Evolutionary conservation across 2,888 invertebrate species (phyloP).

Genomic region (Lobophora halterata): DNA sequence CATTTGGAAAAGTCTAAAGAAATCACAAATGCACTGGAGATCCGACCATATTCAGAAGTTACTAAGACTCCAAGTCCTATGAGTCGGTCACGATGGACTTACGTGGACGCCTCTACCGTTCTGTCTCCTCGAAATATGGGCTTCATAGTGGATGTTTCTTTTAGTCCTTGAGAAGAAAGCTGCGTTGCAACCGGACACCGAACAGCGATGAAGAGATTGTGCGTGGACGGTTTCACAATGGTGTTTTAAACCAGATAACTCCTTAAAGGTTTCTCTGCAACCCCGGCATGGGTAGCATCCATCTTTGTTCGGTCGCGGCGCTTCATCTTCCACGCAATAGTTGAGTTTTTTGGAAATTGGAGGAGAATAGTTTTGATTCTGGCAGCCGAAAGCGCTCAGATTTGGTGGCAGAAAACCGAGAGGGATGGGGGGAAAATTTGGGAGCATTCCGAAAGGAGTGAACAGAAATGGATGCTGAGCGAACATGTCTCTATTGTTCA

Average conservation of each 20-base stretch:
- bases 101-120: constrained; percentile 54
- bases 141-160: constrained; percentile 88
- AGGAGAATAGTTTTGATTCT: constrained; percentile 62
- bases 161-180: constrained; percentile 89
- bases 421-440: constrained; percentile 71
- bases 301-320: constrained; percentile 83
- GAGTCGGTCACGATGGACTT: constrained; percentile 60
- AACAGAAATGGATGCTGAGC: constrained; percentile 72
- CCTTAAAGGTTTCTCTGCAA: constrained; percentile 84
- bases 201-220: constrained; percentile 87
- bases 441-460: constrained; percentile 73
- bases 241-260: constrained; percentile 83
- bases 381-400: constrained; percentile 63
- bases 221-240: constrained; percentile 87
- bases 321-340: constrained; percentile 85
- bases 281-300: constrained; percentile 86
- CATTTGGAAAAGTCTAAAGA: constrained; percentile 65
- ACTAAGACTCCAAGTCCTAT: constrained; percentile 23
- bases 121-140: constrained; percentile 75
- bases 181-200: constrained; percentile 88
- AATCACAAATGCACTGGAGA: constrained; percentile 72
- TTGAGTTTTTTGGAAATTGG: constrained; percentile 67
- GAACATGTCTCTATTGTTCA: constrained; percentile 67
- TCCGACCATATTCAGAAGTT: constrained; percentile 26
- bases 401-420: constrained; percentile 69